These are phyloP conservation scores for Trematomus bernacchii DNA, from an alignment of 2,797 vertebrate genomes.

Conservation along the genomic window DNA sequence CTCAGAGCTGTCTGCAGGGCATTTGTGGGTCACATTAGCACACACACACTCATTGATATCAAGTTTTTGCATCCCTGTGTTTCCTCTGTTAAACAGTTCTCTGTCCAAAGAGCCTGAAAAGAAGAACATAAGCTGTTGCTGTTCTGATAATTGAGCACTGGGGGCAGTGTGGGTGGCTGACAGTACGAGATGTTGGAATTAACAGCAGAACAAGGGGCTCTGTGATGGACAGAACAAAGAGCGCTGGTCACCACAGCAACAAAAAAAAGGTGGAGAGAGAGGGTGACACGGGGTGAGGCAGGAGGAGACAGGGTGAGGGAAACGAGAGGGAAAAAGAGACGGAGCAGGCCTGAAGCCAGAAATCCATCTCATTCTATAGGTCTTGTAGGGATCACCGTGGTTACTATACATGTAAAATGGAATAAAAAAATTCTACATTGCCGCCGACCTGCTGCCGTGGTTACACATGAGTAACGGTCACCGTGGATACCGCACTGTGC, in stretches of 20 bases:
- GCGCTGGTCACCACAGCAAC: constrained; percentile 60
- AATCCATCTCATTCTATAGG: constrained; percentile 28
- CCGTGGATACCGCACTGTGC: constrained; percentile 44
- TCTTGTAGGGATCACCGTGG: constrained; percentile 47
- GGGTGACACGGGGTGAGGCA: constrained; percentile 14
- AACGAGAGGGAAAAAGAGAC: neutral
- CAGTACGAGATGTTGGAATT: constrained; percentile 36
- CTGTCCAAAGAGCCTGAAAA: constrained; percentile 4
- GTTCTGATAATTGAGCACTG: constrained; percentile 36
- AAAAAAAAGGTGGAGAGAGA: constrained; percentile 23
- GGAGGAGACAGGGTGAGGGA: constrained; percentile 6
- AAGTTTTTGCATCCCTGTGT: neutral
- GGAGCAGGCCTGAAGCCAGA: constrained; percentile 7
- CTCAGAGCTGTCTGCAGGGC: neutral
- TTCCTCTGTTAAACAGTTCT: neutral
- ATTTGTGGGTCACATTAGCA: neutral
- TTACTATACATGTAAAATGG: constrained; percentile 50
- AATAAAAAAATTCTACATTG: constrained; percentile 6
- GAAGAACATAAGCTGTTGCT: constrained; percentile 24
- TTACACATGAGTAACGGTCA: constrained; percentile 62
- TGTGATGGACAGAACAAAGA: constrained; percentile 72
- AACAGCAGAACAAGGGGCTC: constrained; percentile 55
- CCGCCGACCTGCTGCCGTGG: constrained; percentile 51
- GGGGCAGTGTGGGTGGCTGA: constrained; percentile 55
- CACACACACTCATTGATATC: neutral